phyloP scores from a whole-genome alignment of 1,140 invertebrate genomes.

The Chrysopa pallens region DNA sequence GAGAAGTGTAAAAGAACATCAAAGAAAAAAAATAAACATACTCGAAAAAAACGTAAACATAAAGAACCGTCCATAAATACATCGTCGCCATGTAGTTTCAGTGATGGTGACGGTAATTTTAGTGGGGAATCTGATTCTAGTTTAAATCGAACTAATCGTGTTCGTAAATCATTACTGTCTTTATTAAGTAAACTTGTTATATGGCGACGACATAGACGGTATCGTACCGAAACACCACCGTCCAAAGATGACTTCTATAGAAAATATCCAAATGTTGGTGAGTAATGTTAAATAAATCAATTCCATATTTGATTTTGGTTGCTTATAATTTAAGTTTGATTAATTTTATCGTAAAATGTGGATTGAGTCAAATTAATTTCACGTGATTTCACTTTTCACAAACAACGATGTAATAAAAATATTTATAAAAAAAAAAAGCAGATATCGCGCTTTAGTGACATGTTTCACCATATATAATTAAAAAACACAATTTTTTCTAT shows the following conservation, averaged over 20 bases:
- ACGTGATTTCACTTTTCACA: too few relatives aligned
- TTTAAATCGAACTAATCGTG: constrained; percentile 11
- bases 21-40: constrained; percentile 18
- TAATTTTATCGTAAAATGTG: too few relatives aligned
- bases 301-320: too few relatives aligned
- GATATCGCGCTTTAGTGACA: too few relatives aligned
- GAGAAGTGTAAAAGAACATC: not conserved
- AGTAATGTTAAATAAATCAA: too few relatives aligned
- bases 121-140: constrained; percentile 18
- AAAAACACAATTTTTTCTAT: too few relatives aligned
- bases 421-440: too few relatives aligned
- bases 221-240: constrained; percentile 32
- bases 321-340: too few relatives aligned
- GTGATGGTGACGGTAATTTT: constrained; percentile 13
- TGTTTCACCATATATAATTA: too few relatives aligned
- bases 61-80: constrained; percentile 15
- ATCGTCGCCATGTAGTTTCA: constrained; percentile 9
- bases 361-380: too few relatives aligned
- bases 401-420: too few relatives aligned
- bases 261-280: too few relatives aligned
- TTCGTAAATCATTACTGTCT: constrained; percentile 39
- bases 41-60: constrained; percentile 20
- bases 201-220: constrained; percentile 31
- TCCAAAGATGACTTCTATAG: constrained; percentile 33
- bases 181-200: constrained; percentile 46